These are phyloP conservation scores for Hypomecis punctinalis DNA, from an alignment of 2,888 invertebrate species.

Conservation along the genomic window DNA sequence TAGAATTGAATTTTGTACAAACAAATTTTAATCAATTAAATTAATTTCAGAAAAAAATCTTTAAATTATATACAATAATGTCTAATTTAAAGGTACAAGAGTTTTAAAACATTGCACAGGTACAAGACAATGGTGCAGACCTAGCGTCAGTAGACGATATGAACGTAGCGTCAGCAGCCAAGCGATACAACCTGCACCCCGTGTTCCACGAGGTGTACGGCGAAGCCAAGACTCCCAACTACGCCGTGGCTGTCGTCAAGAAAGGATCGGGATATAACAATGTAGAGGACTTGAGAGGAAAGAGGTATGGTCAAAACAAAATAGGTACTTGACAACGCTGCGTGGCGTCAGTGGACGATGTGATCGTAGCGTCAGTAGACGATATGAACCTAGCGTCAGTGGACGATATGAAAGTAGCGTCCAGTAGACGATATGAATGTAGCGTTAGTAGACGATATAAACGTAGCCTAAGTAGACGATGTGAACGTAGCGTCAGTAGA, in stretches of 20 bases:
- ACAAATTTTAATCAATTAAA: no score
- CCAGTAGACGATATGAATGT: no score
- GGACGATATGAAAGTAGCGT: no score
- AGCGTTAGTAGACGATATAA: no score
- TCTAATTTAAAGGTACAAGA: neutral
- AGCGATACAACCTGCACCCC: slow-evolving; percentile 85
- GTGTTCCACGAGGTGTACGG: slow-evolving; percentile 88
- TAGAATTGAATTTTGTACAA: no score
- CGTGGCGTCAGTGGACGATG: slow-evolving; percentile 48
- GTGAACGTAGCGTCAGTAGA: no score
- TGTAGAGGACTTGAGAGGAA: slow-evolving; percentile 86
- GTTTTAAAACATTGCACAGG: slow-evolving; percentile 50
- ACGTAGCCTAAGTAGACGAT: no score
- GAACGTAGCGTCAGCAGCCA: slow-evolving; percentile 79
- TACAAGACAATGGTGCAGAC: slow-evolving; percentile 89
- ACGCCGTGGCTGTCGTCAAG: slow-evolving; percentile 88
- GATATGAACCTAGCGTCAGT: slow-evolving; percentile 83
- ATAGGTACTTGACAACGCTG: slow-evolving; percentile 87
- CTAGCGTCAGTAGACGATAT: slow-evolving; percentile 88
- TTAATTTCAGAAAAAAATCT: no score
- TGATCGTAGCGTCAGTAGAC: no score
- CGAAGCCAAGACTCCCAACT: slow-evolving; percentile 78
- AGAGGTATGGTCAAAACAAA: slow-evolving; percentile 67
- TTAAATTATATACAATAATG: no score
- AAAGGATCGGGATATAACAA: slow-evolving; percentile 82